Conservation (phyloP, 2,797 vertebrate species). For the Coracias cyanogaster region DNA sequence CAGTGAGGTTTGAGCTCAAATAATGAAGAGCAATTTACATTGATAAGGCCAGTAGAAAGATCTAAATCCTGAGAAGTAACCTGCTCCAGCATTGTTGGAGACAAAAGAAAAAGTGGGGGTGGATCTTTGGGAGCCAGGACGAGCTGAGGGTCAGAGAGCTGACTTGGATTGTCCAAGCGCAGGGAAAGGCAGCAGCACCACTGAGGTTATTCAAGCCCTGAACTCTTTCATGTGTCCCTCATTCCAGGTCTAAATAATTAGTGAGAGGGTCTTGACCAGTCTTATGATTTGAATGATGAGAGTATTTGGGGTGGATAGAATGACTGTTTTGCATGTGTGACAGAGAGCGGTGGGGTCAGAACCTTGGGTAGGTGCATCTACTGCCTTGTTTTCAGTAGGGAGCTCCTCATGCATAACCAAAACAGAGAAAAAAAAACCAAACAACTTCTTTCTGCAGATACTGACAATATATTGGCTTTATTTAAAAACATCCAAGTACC, state of each 20-base stretch:
- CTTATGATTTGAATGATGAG: neutral
- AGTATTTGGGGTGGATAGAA: neutral
- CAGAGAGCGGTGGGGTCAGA: neutral
- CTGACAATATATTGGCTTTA: neutral
- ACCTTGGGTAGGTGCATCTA: neutral
- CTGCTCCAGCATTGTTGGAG: neutral
- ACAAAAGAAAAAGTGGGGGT: neutral
- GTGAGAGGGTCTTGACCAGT: neutral
- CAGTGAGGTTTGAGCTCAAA: neutral
- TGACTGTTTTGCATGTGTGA: neutral
- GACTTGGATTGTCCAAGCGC: neutral
- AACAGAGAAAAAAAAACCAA: neutral
- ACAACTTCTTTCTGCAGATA: neutral
- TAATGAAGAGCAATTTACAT: neutral
- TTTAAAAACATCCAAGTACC: neutral
- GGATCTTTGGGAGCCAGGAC: neutral
- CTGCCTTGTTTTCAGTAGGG: neutral
- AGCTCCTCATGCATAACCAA: neutral
- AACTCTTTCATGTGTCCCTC: neutral
- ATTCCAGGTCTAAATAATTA: neutral
- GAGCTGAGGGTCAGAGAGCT: neutral
- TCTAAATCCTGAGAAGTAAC: neutral
- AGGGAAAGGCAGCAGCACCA: neutral
- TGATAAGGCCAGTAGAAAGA: neutral
- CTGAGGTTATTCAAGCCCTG: neutral